Evolutionary conservation across 1,140 invertebrate species (phyloP).

Genomic region (Dinoponera quadriceps): DNA sequence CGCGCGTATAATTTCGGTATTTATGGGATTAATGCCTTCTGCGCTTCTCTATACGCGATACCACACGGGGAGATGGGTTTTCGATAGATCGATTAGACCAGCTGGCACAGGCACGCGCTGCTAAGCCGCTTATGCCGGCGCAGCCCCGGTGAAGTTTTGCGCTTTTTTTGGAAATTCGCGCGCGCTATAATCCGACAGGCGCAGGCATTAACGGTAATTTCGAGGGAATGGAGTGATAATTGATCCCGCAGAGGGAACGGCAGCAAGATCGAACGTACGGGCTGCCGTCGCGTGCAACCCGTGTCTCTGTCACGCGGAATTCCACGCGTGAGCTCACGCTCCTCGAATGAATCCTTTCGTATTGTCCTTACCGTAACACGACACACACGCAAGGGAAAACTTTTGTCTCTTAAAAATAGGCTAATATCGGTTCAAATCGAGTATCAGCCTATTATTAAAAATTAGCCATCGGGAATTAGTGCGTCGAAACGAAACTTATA

Average conservation of each 20-base stretch:
- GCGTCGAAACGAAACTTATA: not conserved
- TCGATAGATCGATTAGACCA: slow-evolving; percentile 74
- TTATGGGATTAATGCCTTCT: slow-evolving; percentile 78
- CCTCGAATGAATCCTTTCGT: slow-evolving; percentile 4
- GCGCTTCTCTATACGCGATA: slow-evolving; percentile 46
- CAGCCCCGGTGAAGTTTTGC: slow-evolving; percentile 74
- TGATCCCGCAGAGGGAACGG: slow-evolving; percentile 56
- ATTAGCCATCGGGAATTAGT: slow-evolving; percentile 14
- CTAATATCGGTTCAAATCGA: not conserved
- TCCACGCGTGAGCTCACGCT: not conserved
- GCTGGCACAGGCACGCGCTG: slow-evolving; percentile 72
- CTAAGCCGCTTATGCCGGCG: slow-evolving; percentile 79
- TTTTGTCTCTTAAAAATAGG: not conserved
- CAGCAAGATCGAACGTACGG: not conserved
- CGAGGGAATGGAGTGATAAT: slow-evolving; percentile 73
- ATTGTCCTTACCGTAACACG: not conserved
- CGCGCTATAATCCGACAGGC: slow-evolving; percentile 74
- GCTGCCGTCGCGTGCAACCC: not conserved
- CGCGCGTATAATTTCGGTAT: slow-evolving; percentile 78
- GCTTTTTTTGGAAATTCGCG: slow-evolving; percentile 79
- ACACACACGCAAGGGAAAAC: too few species aligned
- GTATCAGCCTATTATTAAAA: slow-evolving; percentile 13
- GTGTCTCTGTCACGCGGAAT: slow-evolving; percentile 20
- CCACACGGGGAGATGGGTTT: slow-evolving; percentile 64
- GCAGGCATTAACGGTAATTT: slow-evolving; percentile 72